Evolutionary conservation across 1,140 invertebrate species (phyloP), one percentile per base, ranked within the genome.

Genomic region (Drosophila funebris): DNA sequence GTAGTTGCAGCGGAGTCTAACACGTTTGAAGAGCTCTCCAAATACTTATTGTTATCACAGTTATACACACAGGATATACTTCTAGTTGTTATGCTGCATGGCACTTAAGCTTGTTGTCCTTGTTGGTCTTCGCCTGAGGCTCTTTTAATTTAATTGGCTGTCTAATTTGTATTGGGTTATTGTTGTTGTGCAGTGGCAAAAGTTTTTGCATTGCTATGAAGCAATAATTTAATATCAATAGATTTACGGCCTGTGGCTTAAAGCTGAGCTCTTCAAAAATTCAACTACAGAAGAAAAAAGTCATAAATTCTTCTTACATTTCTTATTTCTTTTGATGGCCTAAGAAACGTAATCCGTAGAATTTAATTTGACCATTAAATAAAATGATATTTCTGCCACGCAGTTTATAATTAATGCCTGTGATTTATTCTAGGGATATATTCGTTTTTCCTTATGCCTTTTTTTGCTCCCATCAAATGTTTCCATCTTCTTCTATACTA

Each of bases 111-210:
- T 29, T 46, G 14, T 18, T 52, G 36, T 6, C 52, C 37, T 58
- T 69, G 27, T 52, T 36, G 24, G 64, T 68, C 44, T 43, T 52
- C n/a, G 41, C 80, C 48, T 41, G 6, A 53, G 68, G 77, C 66
- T 11, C 58, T 85, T 76, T 67, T 33, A 41, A 80, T 85, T 83
- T 85, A 80, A 83, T 83, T 83, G 77, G 81, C 67, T 76, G 53
- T 76, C 66, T 46, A 70, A 78, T 82, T 77, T 52, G 67, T 62
- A 61, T 63, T 74, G 58, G 76, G 56, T 18, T 54, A 11, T 24
- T 80, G 56, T 18, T 54, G 14, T 24, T 70, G 29, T 50, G 50
- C 43, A 62, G 36, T 69, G 62, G 29, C 4, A 36, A 63, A 76
- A 81, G 44, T 76, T 77, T 52, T 33, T 13, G 18, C 50, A 58